Evolutionary conservation across 1,140 invertebrate genomes (phyloP), one percentile per base, ranked within the genome.

Genomic region (Yoshiicerus persimilis): DNA sequence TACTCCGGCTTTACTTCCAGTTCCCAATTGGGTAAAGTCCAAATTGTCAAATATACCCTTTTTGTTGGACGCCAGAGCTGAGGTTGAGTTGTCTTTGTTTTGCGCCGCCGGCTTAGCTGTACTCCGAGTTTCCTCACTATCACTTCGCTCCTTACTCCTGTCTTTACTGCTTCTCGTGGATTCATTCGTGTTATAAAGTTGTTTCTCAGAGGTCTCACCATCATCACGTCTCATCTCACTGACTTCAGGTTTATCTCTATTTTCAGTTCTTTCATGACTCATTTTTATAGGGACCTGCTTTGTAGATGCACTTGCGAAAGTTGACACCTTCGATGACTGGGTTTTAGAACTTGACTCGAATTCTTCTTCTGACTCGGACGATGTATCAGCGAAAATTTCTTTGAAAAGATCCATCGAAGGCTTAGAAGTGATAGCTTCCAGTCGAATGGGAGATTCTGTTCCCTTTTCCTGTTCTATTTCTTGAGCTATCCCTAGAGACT

Each of bases 301-400:
- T 36, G 75, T 80, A 30, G 47, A n/a, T 70, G 64, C 23, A 70
- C 32, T 80, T 36, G 32, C 9, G 16, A 38, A 80, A 80, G 75
- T 36, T 80, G 32, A 80, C 32, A 36, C 75, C 20, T 36, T 80
- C 32, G 75, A 80, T 38, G 75, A 23, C n/a, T 13, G n/a, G n/a
- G 16, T n/a, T 36, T 38, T 4, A 3, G 23, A 56, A 27, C 34
- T 30, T 13, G n/a, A 13, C 32, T 89, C 83, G 20, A 27, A 0
- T 6, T 70, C 86, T 56, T 89, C 88, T 13, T 90, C 89, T 16
- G 88, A 89, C 25, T 91, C 90, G 2, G 90, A 91, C 8, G 90
- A 90, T 30, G 86, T 87, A 47, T 91, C 88, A 5, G 88, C 89
- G 80, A 91, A 91, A 84, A 91, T 91, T 87, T 91, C 89, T 86